Percentiles rank a stretch among this genome's conserved stretches.
Evolutionary conservation across 2,113 vertebrate species (phyloP).

Genomic region (Zosterops lateralis): DNA sequence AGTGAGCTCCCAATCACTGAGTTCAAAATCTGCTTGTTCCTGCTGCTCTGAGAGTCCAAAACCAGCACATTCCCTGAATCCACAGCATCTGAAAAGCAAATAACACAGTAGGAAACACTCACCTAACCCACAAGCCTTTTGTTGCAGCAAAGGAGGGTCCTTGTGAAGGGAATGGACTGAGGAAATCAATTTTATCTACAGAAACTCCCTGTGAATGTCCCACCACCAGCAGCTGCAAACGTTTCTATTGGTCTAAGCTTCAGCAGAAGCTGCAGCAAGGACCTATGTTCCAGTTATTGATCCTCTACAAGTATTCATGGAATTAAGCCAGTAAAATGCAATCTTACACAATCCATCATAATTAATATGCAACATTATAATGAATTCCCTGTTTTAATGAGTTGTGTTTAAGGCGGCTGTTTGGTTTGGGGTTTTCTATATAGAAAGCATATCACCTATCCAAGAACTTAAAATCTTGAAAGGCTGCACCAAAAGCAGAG

Average conservation of each 20-base stretch:
- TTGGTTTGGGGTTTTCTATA: not conserved
- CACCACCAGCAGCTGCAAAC: not conserved
- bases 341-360: not conserved
- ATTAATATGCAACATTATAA: not conserved
- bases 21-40: not conserved
- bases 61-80: not conserved
- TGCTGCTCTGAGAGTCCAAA: not conserved
- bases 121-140: too few species aligned
- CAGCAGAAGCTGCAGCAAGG: not conserved
- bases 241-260: not conserved
- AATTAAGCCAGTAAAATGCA: not conserved
- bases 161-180: not conserved
- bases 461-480: not conserved
- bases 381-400: not conserved
- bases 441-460: not conserved
- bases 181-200: not conserved
- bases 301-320: not conserved
- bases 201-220: not conserved
- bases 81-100: not conserved
- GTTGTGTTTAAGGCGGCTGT: not conserved
- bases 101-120: not conserved
- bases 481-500: not conserved
- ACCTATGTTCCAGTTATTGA: not conserved
- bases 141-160: not conserved
- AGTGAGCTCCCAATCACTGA: accelerated